These are phyloP conservation scores for Harlomillsia oculata DNA, from an alignment of 1,140 invertebrate species.

Conservation along the genomic window DNA sequence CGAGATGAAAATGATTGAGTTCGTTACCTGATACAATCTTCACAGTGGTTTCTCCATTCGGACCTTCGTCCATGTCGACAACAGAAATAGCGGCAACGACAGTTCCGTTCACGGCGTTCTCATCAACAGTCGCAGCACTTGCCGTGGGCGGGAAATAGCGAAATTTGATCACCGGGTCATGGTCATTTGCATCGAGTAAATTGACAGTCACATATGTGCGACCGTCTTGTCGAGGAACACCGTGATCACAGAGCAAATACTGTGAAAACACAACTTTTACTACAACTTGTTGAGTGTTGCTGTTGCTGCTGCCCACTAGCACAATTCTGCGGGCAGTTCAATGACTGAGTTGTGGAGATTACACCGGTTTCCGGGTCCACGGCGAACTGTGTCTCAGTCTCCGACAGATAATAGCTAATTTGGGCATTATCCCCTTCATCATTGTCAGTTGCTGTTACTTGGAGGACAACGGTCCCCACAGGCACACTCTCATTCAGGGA, in stretches of 20 bases:
- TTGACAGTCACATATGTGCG: slow-evolving; percentile 90
- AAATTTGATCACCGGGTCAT: slow-evolving; percentile 84
- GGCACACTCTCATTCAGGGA: slow-evolving; percentile 82
- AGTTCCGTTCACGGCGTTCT: slow-evolving; percentile 78
- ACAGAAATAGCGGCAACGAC: slow-evolving; percentile 89
- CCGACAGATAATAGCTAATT: slow-evolving; percentile 77
- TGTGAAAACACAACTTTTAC: slow-evolving; percentile 86
- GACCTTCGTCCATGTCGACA: slow-evolving; percentile 72
- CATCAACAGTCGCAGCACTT: slow-evolving; percentile 79
- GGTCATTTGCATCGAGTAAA: slow-evolving; percentile 86
- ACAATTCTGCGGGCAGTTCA: slow-evolving; percentile 63
- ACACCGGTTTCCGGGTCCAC: slow-evolving; percentile 80
- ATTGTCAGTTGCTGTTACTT: slow-evolving; percentile 82
- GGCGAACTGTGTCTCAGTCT: slow-evolving; percentile 71
- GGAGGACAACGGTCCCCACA: slow-evolving; percentile 72
- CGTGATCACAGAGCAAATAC: slow-evolving; percentile 87
- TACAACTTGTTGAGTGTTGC: slow-evolving; percentile 55
- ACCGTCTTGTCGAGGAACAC: slow-evolving; percentile 76
- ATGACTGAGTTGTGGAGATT: slow-evolving; percentile 60
- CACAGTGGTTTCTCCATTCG: slow-evolving; percentile 74
- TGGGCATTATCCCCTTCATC: slow-evolving; percentile 86
- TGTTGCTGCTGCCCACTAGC: slow-evolving; percentile 35
- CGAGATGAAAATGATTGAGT: slow-evolving; percentile 73
- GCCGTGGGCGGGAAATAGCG: slow-evolving; percentile 74
- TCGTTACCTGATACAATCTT: slow-evolving; percentile 82